Conservation (phyloP, 1,140 invertebrate species). For the Helicoverpa armigera region DNA sequence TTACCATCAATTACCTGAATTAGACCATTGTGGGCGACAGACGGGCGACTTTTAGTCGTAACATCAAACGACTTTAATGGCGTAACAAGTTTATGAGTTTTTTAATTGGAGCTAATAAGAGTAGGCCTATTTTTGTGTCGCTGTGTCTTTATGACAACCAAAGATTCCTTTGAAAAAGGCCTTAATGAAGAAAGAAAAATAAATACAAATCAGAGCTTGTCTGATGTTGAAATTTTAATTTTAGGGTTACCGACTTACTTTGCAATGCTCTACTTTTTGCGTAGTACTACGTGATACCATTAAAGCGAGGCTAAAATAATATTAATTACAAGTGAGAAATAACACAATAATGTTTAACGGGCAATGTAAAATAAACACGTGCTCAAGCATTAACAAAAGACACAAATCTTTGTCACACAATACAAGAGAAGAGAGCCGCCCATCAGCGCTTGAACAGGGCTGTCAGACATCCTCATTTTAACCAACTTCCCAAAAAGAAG, state of each 20-base stretch:
- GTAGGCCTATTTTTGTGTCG: neutral
- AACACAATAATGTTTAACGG: neutral
- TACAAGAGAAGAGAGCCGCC: neutral
- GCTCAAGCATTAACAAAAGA: conserved; percentile 11
- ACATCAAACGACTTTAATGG: neutral
- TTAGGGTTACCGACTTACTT: no score
- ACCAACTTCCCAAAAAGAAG: no score
- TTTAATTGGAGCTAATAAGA: conserved; percentile 9
- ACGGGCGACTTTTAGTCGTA: conserved; percentile 27
- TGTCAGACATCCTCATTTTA: neutral
- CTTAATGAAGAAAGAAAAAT: no score
- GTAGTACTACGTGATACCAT: no score
- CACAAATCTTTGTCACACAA: conserved; percentile 31
- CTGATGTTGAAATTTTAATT: no score
- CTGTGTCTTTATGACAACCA: neutral
- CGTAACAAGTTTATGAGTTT: neutral
- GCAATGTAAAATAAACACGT: conserved; percentile 1
- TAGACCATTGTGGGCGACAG: neutral
- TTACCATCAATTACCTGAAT: conserved; percentile 37
- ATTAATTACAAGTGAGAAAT: neutral
- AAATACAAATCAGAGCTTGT: no score
- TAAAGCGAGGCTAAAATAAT: no score
- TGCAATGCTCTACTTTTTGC: no score
- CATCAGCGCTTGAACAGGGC: conserved; percentile 2
- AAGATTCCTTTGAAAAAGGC: no score